Conservation (phyloP, 2,797 vertebrate species). For the Notolabrus celidotus region DNA sequence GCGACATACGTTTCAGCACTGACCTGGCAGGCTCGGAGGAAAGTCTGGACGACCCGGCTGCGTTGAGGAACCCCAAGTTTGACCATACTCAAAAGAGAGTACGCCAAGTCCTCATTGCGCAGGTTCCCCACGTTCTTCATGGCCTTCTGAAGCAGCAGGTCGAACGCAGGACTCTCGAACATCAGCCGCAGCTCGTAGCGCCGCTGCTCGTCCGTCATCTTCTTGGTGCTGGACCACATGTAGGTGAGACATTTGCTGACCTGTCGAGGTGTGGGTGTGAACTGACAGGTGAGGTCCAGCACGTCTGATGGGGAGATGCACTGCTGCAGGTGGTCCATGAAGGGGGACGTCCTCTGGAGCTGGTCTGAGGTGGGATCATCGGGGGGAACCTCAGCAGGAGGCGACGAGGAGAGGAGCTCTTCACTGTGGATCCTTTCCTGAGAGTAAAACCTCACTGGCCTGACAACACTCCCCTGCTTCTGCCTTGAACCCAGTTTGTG, state of each 20-base stretch:
- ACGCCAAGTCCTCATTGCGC: slow-evolving; percentile 73
- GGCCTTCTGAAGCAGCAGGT: slow-evolving; percentile 81
- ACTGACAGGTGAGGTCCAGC: slow-evolving; percentile 81
- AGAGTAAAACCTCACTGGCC: slow-evolving; percentile 61
- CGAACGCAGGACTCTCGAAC: slow-evolving; percentile 86
- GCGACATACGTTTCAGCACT: neutral
- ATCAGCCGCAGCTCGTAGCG: slow-evolving; percentile 87
- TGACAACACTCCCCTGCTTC: neutral
- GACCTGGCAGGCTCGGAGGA: slow-evolving; percentile 90
- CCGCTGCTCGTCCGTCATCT: slow-evolving; percentile 83
- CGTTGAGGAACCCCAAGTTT: slow-evolving; percentile 87
- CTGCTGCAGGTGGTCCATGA: slow-evolving; percentile 60
- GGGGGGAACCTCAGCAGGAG: neutral
- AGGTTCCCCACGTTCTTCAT: slow-evolving; percentile 73
- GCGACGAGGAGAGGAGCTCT: neutral
- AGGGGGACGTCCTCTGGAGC: neutral
- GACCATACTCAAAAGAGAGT: slow-evolving; percentile 85
- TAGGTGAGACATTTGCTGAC: slow-evolving; percentile 80
- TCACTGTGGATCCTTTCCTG: neutral
- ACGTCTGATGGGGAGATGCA: slow-evolving; percentile 88
- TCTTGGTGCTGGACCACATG: slow-evolving; percentile 87
- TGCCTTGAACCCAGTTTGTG: neutral
- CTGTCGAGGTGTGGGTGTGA: slow-evolving; percentile 49
- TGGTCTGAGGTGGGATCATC: neutral
- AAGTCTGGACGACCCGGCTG: slow-evolving; percentile 89